Evolutionary conservation across 2,888 invertebrate genomes (phyloP), one percentile per base, ranked within the genome.

Genomic region (Melangyna quadrimaculata): DNA sequence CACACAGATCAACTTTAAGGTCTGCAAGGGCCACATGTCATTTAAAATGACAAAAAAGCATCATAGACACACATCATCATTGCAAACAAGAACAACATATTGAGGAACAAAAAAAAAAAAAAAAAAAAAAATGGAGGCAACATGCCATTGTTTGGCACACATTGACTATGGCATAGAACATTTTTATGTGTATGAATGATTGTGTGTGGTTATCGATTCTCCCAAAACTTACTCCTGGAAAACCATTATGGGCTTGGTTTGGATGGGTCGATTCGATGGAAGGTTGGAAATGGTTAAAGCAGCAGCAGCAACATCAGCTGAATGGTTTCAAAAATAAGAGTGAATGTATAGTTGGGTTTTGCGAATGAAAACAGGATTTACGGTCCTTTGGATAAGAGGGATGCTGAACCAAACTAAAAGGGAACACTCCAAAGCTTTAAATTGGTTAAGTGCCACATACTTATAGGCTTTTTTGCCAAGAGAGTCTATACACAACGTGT

Each of bases 401-500:
- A 32, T n/a, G 61, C 48, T 22, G 24, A 80, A 71, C 43, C 7
- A 55, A 51, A 32, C 48, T 63, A 69, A 72, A 67, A 70, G 69
- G 81, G 81, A 78, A 67, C 69, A 78, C 65, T 73, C 57, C 77
- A 78, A 74, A 87, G 87, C 87, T 87, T 87, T 78, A 87, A 87
- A 87, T 87, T 87, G 87, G 87, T 82, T 87, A 87, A 87, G 81
- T 87, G 78, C 78, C 81, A 74, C 71, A 78, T 87, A 82, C 87
- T 87, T 82, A 78, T 78, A 70, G 87, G 78, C 73, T 78, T 78
- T 75, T 67, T 65, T 55, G 27, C 32, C 10, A 35, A 40, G 14
- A 35, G 19, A 29, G 45, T n/a, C n/a, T 59, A 24, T 29, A 19
- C 35, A 19, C 45, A 10, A 17, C 8, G 8, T 43, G 14, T 19